Evolutionary conservation across 2,888 invertebrate species (phyloP), one percentile per base, ranked within the genome.

Genomic region (Acanthacorydalis orientalis): DNA sequence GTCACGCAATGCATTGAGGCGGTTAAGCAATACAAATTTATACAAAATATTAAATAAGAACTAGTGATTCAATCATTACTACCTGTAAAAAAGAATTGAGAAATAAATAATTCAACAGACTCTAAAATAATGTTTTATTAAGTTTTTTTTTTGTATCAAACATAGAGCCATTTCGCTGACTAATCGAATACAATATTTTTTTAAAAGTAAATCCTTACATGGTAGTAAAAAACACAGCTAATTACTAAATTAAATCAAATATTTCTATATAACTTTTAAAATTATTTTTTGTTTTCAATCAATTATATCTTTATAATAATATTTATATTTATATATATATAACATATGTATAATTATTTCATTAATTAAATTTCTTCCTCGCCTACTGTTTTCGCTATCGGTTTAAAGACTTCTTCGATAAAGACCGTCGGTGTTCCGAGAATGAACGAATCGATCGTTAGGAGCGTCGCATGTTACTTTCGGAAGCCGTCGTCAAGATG

Each of bases 121-220:
- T 23, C 23, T 23, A 23, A 23, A 23, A 23, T 23, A 23, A 23
- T 23, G 23, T 23, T 41, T 32, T 44, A 10, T 44, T 31, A 31
- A 44, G 32, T 14, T 44, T 44, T 23, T 15, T 44, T 44, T 44
- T 44, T 37, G 44, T 44, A 44, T 44, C 44, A 44, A 44, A 44
- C 44, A 44, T 44, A 44, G 44, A 44, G 44, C 44, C 44, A 44
- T 44, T 23, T 44, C 44, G 44, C 44, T 44, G 44, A 44, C 44
- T 44, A 44, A 44, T 37, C 38, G 38, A 44, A 37, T 44, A 44
- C 44, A 44, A 37, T 35, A 31, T 43, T 41, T 43, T 43, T 43
- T 11, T 44, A 44, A 44, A 44, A 15, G 34, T 37, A 44, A 44
- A 44, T 44, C 37, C 44, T 44, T 44, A 44, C 43, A 43, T 44